These are phyloP conservation scores for Globodera ellingtonae DNA, from an alignment of 1,140 invertebrate species.

Conservation along the genomic window DNA sequence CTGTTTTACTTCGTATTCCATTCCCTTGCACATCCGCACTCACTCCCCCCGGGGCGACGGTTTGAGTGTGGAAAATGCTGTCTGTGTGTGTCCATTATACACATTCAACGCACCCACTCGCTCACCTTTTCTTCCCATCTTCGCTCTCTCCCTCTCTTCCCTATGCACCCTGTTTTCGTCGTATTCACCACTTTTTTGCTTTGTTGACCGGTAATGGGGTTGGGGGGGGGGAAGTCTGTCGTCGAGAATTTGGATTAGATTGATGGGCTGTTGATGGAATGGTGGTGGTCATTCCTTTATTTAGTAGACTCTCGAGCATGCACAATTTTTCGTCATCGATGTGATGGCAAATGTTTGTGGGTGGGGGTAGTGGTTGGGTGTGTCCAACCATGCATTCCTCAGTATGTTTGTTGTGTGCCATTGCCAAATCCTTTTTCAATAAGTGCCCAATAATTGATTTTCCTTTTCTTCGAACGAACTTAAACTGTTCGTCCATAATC, in stretches of 20 bases:
- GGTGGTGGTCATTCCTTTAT: background rate
- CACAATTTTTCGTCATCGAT: too few relatives aligned
- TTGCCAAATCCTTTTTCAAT: too few relatives aligned
- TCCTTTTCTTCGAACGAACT: too few relatives aligned
- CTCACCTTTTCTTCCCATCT: background rate
- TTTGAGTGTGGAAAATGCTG: background rate
- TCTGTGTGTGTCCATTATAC: background rate
- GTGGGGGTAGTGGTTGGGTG: too few relatives aligned
- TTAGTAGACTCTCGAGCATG: background rate
- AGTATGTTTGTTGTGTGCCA: too few relatives aligned
- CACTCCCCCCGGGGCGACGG: too few relatives aligned
- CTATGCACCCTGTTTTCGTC: background rate
- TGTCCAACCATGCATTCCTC: too few relatives aligned
- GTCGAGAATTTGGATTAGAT: background rate
- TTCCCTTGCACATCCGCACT: background rate
- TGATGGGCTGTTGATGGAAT: background rate
- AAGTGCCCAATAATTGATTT: too few relatives aligned
- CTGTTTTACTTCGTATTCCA: background rate
- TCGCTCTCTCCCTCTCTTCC: background rate
- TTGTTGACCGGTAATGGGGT: background rate
- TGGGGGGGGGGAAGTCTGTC: background rate
- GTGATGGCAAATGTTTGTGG: too few relatives aligned
- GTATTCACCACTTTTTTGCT: background rate
- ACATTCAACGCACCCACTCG: background rate
- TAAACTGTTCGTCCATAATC: too few relatives aligned